Evolutionary conservation across 92 coral and sea anemone species (phyloP).

Genomic region (Zoanthus sansibaricus): DNA sequence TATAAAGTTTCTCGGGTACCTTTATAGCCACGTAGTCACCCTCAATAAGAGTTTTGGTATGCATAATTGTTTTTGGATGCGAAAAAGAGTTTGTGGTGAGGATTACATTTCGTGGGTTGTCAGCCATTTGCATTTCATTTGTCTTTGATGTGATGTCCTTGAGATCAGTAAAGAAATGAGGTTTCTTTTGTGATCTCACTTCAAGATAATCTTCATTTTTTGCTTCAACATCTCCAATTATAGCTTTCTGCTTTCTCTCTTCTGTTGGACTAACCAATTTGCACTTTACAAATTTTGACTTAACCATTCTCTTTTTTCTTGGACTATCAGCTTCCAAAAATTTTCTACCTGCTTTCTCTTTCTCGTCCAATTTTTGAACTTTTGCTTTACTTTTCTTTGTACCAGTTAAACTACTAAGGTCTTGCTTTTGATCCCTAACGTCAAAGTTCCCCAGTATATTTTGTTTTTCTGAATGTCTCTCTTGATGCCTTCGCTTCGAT

Average conservation of each 20-base stretch:
- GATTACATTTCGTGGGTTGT: neutral
- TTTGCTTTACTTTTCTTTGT: constrained; percentile 25
- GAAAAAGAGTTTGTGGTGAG: neutral
- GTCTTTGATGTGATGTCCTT: constrained; percentile 59
- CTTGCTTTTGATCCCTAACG: constrained; percentile 9
- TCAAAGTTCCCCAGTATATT: neutral
- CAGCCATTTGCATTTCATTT: constrained; percentile 52
- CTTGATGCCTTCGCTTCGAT: constrained; percentile 55
- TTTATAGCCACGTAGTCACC: constrained; percentile 95
- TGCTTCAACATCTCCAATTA: constrained; percentile 2
- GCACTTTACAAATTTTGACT: constrained; percentile 28
- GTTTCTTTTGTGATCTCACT: constrained; percentile 14
- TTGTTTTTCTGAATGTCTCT: constrained; percentile 13
- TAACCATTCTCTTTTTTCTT: constrained; percentile 33
- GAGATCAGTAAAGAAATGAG: constrained; percentile 25
- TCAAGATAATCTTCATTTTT: neutral
- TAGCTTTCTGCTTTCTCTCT: constrained; percentile 5
- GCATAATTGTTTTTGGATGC: neutral
- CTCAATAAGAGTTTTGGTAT: constrained; percentile 49
- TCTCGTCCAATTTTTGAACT: constrained; percentile 37
- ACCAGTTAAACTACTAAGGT: constrained; percentile 19
- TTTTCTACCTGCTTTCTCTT: constrained; percentile 21
- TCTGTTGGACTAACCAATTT: constrained; percentile 22
- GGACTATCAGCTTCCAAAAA: constrained; percentile 15
- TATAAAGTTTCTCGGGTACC: constrained; percentile 90